Percentiles rank a stretch among this genome's conserved stretches.
These are phyloP conservation scores for Centropus bengalensis DNA, from an alignment of 2,113 vertebrate genomes.

Conservation along the genomic window DNA sequence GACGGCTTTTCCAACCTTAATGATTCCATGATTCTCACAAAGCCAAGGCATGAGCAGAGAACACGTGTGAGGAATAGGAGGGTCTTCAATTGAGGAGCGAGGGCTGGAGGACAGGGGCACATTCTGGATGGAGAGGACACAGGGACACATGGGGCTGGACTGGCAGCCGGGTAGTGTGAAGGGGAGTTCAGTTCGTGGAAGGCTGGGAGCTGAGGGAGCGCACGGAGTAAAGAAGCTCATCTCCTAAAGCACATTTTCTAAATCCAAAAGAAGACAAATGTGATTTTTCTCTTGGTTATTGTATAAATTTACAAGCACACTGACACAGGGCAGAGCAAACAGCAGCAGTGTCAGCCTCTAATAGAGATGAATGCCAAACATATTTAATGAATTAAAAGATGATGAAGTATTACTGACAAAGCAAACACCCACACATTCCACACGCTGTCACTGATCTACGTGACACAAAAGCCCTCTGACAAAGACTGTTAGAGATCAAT, in stretches of 20 bases:
- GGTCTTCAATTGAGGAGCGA: neutral
- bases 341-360: neutral
- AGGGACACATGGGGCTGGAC: fast-evolving
- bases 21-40: too few relatives aligned
- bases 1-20: too few relatives aligned
- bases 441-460: neutral
- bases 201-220: neutral
- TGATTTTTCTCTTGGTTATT: neutral
- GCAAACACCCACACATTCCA: neutral
- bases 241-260: neutral
- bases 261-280: conserved; percentile 14
- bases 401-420: conserved; percentile 31
- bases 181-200: fast-evolving
- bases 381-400: conserved; percentile 38
- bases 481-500: neutral
- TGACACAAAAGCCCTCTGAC: neutral
- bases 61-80: neutral
- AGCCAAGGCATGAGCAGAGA: neutral
- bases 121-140: fast-evolving
- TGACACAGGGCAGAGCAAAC: conserved; percentile 49
- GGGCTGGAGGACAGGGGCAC: neutral
- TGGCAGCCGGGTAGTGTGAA: neutral
- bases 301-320: neutral
- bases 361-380: conserved; percentile 40
- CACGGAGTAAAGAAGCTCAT: neutral